Evolutionary conservation across 2,113 vertebrate species (phyloP).

Genomic region (Pristiophorus japonicus): DNA sequence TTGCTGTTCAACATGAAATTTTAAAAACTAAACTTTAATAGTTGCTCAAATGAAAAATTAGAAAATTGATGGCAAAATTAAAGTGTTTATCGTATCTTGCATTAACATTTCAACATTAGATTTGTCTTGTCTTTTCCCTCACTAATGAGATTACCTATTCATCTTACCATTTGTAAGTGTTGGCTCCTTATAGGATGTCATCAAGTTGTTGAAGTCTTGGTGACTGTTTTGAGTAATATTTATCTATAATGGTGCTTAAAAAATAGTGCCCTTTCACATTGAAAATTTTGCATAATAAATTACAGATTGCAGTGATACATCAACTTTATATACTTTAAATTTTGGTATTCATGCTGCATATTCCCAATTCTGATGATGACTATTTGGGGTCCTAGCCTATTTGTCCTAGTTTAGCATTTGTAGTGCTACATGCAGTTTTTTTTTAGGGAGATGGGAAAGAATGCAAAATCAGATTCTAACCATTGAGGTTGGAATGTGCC

Average conservation of each 20-base stretch:
- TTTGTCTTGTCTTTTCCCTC: slow-evolving; percentile 16
- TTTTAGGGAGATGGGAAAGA: neutral
- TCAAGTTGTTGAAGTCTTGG: neutral
- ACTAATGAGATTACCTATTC: neutral
- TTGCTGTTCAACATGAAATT: neutral
- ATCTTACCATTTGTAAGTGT: neutral
- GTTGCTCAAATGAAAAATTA: neutral
- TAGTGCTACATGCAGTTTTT: neutral
- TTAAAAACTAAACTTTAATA: neutral
- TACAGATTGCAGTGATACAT: neutral
- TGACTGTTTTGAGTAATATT: neutral
- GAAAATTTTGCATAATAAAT: neutral
- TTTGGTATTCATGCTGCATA: too few relatives aligned
- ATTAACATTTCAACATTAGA: slow-evolving; percentile 8
- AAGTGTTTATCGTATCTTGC: slow-evolving; percentile 35
- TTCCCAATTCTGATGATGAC: neutral
- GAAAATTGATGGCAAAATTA: slow-evolving; percentile 22
- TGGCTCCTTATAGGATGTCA: neutral
- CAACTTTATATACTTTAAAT: neutral
- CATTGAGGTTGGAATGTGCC: neutral
- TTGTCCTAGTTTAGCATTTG: neutral
- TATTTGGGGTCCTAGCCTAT: neutral
- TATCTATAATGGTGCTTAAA: neutral
- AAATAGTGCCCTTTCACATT: neutral
- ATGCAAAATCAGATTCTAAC: neutral